Conservation (phyloP, 2,113 vertebrate species). For the Halcyon malimbica region DNA sequence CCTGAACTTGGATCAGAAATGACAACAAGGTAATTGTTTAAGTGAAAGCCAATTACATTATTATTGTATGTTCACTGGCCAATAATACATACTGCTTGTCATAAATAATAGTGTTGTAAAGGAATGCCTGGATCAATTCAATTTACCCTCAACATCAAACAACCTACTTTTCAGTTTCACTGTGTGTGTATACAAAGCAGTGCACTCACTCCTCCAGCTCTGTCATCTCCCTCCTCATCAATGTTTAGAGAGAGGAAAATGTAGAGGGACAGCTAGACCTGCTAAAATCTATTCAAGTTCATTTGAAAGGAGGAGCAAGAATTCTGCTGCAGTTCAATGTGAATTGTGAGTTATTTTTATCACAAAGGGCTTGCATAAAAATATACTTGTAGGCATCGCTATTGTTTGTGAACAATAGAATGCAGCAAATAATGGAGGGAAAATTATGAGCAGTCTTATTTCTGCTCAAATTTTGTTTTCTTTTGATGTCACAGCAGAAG, state of each 20-base stretch:
- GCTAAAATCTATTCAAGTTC: neutral
- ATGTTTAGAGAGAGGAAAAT: neutral
- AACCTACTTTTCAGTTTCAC: neutral
- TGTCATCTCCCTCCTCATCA: neutral
- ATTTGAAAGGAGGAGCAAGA: neutral
- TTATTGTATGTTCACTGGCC: neutral
- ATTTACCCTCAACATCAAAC: neutral
- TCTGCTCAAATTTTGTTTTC: neutral
- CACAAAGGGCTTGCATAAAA: neutral
- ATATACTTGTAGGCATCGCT: constrained; percentile 16
- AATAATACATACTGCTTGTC: neutral
- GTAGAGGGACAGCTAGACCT: neutral
- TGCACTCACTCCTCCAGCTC: neutral
- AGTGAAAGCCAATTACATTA: constrained; percentile 31
- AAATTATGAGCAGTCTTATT: constrained; percentile 6
- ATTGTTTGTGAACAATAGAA: constrained; percentile 62
- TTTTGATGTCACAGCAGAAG: neutral
- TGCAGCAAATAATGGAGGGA: constrained; percentile 21
- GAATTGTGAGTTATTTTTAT: constrained; percentile 56
- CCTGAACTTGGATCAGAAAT: constrained; percentile 11
- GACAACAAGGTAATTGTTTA: constrained; percentile 15
- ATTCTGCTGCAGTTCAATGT: neutral
- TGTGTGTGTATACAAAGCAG: neutral
- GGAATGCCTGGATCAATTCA: neutral
- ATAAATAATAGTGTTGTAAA: neutral